Evolutionary conservation across 1,140 invertebrate species (phyloP).

Genomic region (Plectus sambesii): DNA sequence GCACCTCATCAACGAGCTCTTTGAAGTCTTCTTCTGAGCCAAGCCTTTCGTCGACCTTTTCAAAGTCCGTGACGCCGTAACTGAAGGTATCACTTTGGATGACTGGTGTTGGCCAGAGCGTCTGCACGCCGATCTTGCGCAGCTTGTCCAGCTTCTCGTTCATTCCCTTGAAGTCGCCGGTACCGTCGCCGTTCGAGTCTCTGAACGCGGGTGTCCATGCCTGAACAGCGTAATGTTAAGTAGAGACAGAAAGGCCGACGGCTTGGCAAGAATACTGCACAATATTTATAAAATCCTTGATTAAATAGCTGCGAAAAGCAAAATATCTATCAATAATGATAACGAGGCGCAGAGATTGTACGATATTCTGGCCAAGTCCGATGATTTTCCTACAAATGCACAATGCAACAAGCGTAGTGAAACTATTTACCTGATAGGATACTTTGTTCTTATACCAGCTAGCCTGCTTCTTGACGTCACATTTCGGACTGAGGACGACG

Average conservation of each 20-base stretch:
- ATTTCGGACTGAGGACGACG: conserved; percentile 42
- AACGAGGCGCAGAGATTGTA: too few species aligned
- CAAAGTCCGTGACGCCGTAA: conserved; percentile 27
- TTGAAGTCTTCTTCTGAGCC: conserved; percentile 35
- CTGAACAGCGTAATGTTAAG: conserved; percentile 29
- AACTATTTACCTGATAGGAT: conserved; percentile 28
- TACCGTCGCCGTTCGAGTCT: conserved; percentile 32
- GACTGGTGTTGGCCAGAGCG: conserved; percentile 36
- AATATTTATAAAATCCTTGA: too few species aligned
- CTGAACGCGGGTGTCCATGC: conserved; percentile 27
- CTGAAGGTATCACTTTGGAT: conserved; percentile 22
- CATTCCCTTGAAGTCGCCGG: conserved; percentile 37
- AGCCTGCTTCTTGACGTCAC: conserved; percentile 30
- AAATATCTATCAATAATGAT: too few species aligned
- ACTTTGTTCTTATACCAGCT: conserved; percentile 34
- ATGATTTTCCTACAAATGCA: too few species aligned
- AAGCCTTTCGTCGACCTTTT: conserved; percentile 28
- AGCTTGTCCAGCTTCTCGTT: conserved; percentile 38
- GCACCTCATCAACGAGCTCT: conserved; percentile 33
- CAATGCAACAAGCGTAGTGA: too few species aligned
- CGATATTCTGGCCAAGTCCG: too few species aligned
- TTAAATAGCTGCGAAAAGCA: too few species aligned
- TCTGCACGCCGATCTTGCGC: conserved; percentile 32
- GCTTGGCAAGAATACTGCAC: too few species aligned
- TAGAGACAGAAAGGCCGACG: too few species aligned